Base-by-base conservation (phyloP, 2,113 vertebrate genomes). In the Erinaceus europaeus region DNA sequence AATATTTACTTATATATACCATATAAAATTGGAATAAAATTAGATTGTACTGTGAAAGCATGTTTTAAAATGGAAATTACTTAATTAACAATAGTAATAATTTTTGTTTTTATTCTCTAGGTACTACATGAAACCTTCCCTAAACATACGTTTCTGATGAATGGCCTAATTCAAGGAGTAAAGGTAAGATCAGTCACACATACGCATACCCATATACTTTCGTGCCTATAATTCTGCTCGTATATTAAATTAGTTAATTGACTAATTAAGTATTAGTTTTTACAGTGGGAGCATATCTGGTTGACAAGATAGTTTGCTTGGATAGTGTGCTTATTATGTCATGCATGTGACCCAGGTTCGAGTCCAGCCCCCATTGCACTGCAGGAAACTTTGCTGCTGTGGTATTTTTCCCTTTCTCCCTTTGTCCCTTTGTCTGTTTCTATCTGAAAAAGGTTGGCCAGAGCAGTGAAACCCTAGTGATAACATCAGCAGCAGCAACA, bases 61-160 rank as follows among this genome's bases (percentile, higher is more conserved):
- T 79, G 17, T 68, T 75, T 85, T 53, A 88, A 82, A 88, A 75
- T 81, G 13, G n/a, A 64, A 46, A 84, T 74, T 12, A n/a, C n/a
- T n/a, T n/a, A n/a, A n/a, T n/a, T n/a, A n/a, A n/a, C n/a, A n/a
- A n/a, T n/a, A n/a, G n/a, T n/a, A n/a, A n/a, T n/a, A n/a, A n/a
- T 92, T 93, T 92, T 67, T 93, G 14, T 53, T 76, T 82, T 96
- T 90, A 48, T 89, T 93, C 78, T 91, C 50, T 88, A 98, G 98
- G 98, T 98, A 91, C 97, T 98, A 93, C 98, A 97, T 78, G 97
- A 98, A 96, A 98, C 98, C 23, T 98, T 98, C 90, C 98, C 98
- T 42, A 98, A 98, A 91, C 98, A 98, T 89, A 98, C 98, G 34
- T 98, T 98, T 97, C 95, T 98, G 83, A 98, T 98, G 98, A 98